Evolutionary conservation across 2,113 vertebrate genomes (phyloP).

Genomic region (Martes martes): DNA sequence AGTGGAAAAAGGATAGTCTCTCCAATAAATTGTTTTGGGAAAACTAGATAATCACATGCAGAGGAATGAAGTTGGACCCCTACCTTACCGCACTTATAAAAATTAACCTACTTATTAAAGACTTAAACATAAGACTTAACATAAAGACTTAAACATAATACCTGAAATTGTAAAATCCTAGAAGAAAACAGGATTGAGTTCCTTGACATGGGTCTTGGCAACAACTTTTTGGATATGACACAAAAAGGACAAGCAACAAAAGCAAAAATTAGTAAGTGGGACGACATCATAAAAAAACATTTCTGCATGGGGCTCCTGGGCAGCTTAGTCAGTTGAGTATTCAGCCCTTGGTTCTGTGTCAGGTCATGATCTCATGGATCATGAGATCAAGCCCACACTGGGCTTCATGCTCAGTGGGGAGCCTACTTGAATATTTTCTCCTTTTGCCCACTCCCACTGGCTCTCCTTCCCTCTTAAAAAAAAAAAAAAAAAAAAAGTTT

Average conservation of each 20-base stretch:
- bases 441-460: background rate
- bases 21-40: background rate
- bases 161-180: background rate
- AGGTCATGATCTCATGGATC: background rate
- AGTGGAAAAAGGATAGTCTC: background rate
- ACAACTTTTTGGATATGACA: background rate
- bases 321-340: background rate
- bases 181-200: background rate
- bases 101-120: background rate
- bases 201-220: background rate
- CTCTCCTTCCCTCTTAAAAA: background rate
- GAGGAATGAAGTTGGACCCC: background rate
- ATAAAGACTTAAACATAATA: background rate
- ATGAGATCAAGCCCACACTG: background rate
- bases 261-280: background rate
- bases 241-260: background rate
- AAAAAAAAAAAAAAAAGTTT: background rate
- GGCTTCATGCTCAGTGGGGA: background rate
- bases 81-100: background rate
- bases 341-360: background rate
- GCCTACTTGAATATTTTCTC: background rate
- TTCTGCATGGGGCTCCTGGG: background rate
- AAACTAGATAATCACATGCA: background rate
- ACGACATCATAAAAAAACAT: background rate
- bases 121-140: no score